Evolutionary conservation across 2,113 vertebrate species (phyloP), one percentile per base, ranked within the genome.

Genomic region (Aegotheles bennettii): DNA sequence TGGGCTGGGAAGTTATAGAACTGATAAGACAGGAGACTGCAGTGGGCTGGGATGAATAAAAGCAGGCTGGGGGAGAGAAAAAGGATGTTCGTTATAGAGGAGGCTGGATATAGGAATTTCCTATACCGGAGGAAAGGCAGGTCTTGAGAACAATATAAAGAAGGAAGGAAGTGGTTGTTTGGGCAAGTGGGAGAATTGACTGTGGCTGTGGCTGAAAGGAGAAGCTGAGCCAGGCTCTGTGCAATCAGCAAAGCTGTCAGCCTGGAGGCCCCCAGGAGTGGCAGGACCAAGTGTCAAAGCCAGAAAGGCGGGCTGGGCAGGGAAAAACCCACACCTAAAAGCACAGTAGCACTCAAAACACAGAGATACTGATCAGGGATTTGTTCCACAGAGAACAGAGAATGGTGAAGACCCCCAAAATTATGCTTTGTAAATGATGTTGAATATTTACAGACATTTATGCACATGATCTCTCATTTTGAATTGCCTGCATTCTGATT

Each of bases 161-260:
- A 73, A 89, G 93, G 95, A 97, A 96, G 96, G 91, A 96, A 97
- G 69, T 8, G 16, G 11, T 60, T 93, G 80, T 92, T 94, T 92
- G 91, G 77, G 73, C 2, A 28, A 96, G 40, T 26, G 33, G 73
- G 69, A 95, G 74, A 92, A 75, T 7, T 43, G 57, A 38, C 65
- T 0, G 2, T 42, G 48, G 65, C 77, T 87, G 69, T 0, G 11
- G 87, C 89, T 91, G 71, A 95, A 91, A 95, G 87, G 14, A 76
- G 51, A 78, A 69, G 89, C 56, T 45, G 40, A 76, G 77, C 45
- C 21, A 79, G 77, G 56, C 73, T 60, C 29, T 48, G 23, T 61
- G 60, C 42, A 68, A 75, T 54, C 90, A 81, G 64, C 71, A 86
- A 50, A 81, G 35, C 64, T 54, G 24, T 89, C 80, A 48, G 47